Evolutionary conservation across 2,888 invertebrate species (phyloP).

Genomic region (Drosophila rubida): DNA sequence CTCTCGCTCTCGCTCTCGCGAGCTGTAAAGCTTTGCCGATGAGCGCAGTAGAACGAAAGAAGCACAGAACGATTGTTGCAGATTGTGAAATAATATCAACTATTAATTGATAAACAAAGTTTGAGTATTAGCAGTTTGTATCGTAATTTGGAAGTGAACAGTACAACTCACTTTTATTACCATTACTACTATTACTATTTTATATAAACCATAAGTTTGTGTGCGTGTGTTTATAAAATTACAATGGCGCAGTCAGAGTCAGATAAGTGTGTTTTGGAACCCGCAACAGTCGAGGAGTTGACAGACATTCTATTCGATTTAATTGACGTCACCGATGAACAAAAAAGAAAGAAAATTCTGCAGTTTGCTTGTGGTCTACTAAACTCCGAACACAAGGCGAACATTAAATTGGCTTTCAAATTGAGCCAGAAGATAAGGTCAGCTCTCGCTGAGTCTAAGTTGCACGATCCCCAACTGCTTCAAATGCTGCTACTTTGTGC

Average conservation of each 20-base stretch:
- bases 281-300: constrained; percentile 6
- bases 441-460: background rate
- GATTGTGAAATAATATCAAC: background rate
- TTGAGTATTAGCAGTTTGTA: background rate
- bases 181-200: background rate
- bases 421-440: background rate
- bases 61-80: background rate
- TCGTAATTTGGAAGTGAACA: background rate
- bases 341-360: background rate
- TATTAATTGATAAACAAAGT: background rate
- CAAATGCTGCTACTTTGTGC: background rate
- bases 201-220: background rate
- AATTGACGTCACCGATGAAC: background rate
- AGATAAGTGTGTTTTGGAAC: background rate
- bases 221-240: background rate
- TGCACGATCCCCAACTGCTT: background rate
- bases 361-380: constrained; percentile 3
- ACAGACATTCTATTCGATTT: background rate
- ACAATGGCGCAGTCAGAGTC: background rate
- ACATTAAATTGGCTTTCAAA: constrained; percentile 4
- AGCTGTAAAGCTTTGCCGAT: background rate
- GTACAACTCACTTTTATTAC: background rate
- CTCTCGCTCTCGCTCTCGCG: background rate
- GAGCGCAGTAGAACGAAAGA: background rate
- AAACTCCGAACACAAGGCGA: background rate